Conservation (phyloP, 92 coral and sea anemone species). For the Galaxea fascicularis region DNA sequence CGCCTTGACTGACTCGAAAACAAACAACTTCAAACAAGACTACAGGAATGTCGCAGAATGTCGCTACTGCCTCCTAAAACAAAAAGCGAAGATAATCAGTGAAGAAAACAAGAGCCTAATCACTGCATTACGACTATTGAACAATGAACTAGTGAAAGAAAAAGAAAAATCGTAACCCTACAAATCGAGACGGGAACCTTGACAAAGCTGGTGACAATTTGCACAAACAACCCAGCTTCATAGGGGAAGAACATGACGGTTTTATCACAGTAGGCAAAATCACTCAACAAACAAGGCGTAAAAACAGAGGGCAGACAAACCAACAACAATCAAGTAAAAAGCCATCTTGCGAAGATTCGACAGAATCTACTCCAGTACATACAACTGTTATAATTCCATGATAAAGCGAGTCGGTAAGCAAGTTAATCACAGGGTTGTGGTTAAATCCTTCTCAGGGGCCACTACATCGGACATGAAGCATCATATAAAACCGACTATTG, state of each 20-base stretch:
- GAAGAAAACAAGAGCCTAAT: constrained; percentile 3
- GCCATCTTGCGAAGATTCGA: neutral
- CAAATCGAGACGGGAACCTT: neutral
- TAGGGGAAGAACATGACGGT: neutral
- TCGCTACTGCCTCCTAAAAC: neutral
- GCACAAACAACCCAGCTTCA: neutral
- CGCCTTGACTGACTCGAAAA: too few relatives aligned
- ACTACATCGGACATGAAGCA: constrained; percentile 32
- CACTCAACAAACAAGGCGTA: neutral
- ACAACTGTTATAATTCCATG: neutral
- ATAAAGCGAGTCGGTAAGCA: constrained; percentile 16
- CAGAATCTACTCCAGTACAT: neutral
- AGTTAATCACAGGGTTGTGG: constrained; percentile 18
- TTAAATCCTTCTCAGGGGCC: constrained; percentile 30
- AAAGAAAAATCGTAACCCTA: neutral
- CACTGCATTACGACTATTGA: constrained; percentile 3
- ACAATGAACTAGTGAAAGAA: neutral
- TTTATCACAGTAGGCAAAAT: neutral
- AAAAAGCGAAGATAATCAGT: neutral
- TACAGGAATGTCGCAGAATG: neutral
- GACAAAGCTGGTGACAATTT: neutral
- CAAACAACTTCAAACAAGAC: neutral
- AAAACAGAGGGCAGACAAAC: neutral
- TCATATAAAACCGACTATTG: constrained; percentile 1
- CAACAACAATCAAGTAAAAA: neutral